These are phyloP conservation scores for Beroe forskalii DNA, from an alignment of 37 sponge, comb jelly and placozoan species.

Conservation along the genomic window DNA sequence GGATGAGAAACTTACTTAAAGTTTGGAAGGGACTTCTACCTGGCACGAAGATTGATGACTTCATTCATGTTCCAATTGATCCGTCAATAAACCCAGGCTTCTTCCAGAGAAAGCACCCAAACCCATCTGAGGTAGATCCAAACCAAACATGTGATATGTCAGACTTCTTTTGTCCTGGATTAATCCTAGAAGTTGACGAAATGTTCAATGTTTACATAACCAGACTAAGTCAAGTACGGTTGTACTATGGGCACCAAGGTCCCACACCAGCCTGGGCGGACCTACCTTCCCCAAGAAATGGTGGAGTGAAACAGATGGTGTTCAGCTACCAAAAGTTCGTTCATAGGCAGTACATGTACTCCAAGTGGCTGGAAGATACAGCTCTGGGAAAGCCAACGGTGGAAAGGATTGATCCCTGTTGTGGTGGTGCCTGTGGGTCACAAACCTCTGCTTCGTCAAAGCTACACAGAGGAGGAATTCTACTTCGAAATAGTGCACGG, in stretches of 20 bases:
- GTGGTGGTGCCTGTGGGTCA: background rate
- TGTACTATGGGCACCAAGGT: conserved; percentile 29
- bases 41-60: too few species aligned
- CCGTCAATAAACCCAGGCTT: too few species aligned
- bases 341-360: background rate
- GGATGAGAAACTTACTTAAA: too few species aligned
- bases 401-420: too few species aligned
- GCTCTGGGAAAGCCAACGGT: too few species aligned
- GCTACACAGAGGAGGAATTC: background rate
- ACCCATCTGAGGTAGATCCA: too few species aligned
- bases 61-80: too few species aligned
- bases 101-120: too few species aligned
- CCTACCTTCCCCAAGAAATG: background rate
- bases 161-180: conserved; percentile 24
- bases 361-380: background rate
- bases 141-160: background rate
- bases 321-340: background rate
- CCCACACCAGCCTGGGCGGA: background rate
- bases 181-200: conserved; percentile 21
- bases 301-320: background rate
- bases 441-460: background rate
- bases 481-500: conserved; percentile 32
- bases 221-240: background rate
- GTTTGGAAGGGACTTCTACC: too few species aligned
- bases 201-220: conserved; percentile 15